Evolutionary conservation across 2,797 vertebrate species (phyloP), one percentile per base, ranked within the genome.

Genomic region (Megaceryle alcyon): DNA sequence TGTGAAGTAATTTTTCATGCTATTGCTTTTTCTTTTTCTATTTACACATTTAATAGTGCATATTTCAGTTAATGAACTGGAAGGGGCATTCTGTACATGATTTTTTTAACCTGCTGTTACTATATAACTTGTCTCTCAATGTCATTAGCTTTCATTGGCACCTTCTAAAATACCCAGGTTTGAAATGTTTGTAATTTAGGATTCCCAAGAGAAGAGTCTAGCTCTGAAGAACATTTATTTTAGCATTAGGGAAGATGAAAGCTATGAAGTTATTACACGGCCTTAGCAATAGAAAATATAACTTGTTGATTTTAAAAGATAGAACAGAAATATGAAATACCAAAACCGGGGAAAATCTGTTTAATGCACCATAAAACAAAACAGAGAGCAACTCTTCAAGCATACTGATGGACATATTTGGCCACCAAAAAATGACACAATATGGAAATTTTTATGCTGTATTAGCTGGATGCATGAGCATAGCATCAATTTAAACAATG

Each of bases 171-270:
- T 20, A 94, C 10, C 6, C 53, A 39, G 25, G 57, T 57, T 59
- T 84, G 15, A 91, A 46, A 63, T 73, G 35, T 72, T 69, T 94
- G 39, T 88, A 64, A 75, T 84, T 90, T 93, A 94, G 21, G 11
- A 86, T 89, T 95, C 82, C 78, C 66, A 92, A 39, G 23, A 69
- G 48, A 82, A 14, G 46, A 88, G 33, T 14, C 15, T 9, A 10
- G 5, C 57, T 68, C 23, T 73, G 63, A 88, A 88, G 61, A 64
- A 43, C 35, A 53, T 89, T 82, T 89, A 76, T 91, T 92, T 86
- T 66, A 88, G 4, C 43, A 87, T 57, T 73, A 84, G 17, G 29
- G 51, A 92, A 82, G 48, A 81, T n/a, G 72, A 93, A 90, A 88
- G 12, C 14, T 82, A 78, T n/a, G 43, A 65, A 81, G 28, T 86